Base-by-base conservation (phyloP, 2,797 vertebrate species). In the Gambusia yucatana region DNA sequence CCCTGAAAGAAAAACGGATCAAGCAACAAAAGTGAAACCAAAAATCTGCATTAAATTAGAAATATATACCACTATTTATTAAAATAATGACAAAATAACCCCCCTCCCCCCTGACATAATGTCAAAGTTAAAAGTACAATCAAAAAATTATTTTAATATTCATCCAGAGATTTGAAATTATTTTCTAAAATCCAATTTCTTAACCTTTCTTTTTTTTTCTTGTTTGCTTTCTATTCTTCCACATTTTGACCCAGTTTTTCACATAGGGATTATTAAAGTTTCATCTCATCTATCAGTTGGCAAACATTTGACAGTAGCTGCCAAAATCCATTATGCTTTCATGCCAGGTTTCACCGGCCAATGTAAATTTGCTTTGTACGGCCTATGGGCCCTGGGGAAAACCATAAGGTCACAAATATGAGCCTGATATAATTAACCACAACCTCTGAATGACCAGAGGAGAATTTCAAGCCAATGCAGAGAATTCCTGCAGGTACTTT, bases 251-350 rank as follows among this genome's bases (percentile, higher is more conserved):
- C 88, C 85, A 92, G 61, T 91, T 93, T 46, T 91, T 88, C 85
- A 89, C 84, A 83, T 78, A 33, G 80, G 75, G 71, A 87, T 93
- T 88, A 91, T 92, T 91, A 92, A 92, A 90, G 87, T 93, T 93
- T 91, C 86, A 92, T 89, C 81, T 75, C 80, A 88, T 90, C 92
- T 84, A 90, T 93, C 87, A 88, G 82, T 78, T 90, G 84, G 90
- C 89, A 91, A 92, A 89, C 82, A 89, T 85, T 90, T 87, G 86
- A 92, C 92, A 83, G 84, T 74, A 81, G 82, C 88, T 91, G 92
- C 86, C 93, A 93, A 87, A 89, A 90, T 73, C 83, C 81, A 93
- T 91, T 90, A 87, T 63, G 77, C 87, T 88, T 85, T 87, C 88
- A 84, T 87, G 88, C 81, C 81, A 77, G 81, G 77, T 87, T 82